phyloP scores from a whole-genome alignment of 2,888 invertebrate species.

The Drosophila melanosoma region DNA sequence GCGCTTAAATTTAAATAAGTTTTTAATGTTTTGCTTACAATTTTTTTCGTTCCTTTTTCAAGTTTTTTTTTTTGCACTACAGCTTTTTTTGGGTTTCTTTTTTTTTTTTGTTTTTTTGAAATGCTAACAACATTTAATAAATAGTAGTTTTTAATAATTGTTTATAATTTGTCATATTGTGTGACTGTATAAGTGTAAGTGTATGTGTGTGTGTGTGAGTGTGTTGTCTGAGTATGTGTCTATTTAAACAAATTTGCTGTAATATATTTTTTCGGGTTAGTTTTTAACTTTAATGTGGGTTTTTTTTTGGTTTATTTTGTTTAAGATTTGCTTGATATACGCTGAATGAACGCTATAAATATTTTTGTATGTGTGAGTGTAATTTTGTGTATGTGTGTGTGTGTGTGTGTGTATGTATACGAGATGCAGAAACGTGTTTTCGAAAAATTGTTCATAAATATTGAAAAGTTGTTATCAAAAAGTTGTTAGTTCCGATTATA shows the following conservation, averaged over 20 bases:
- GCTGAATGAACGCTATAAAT: constrained; percentile 43
- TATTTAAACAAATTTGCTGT: constrained; percentile 58
- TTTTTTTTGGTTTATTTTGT: constrained; percentile 55
- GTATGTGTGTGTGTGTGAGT: constrained; percentile 30
- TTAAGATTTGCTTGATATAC: constrained; percentile 58
- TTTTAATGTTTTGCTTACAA: constrained; percentile 68
- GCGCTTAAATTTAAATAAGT: constrained; percentile 77
- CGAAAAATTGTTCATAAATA: constrained; percentile 57
- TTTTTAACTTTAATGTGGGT: constrained; percentile 32
- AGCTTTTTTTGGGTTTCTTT: constrained; percentile 57
- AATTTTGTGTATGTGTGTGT: constrained; percentile 36
- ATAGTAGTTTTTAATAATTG: constrained; percentile 77
- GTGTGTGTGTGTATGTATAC: constrained; percentile 55
- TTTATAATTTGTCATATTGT: constrained; percentile 62
- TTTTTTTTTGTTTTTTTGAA: constrained; percentile 56
- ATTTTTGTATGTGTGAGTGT: constrained; percentile 26
- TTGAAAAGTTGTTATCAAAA: constrained; percentile 70
- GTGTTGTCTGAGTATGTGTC: constrained; percentile 30
- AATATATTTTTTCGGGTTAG: constrained; percentile 46
- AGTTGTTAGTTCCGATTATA: constrained; percentile 63
- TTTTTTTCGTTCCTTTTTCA: constrained; percentile 51
- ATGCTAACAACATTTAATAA: constrained; percentile 82
- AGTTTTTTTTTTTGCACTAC: constrained; percentile 68
- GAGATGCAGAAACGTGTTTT: constrained; percentile 74
- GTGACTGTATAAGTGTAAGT: constrained; percentile 43